Evolutionary conservation across 2,888 invertebrate species (phyloP), one percentile per base, ranked within the genome.

Genomic region (Stenurella melanura): DNA sequence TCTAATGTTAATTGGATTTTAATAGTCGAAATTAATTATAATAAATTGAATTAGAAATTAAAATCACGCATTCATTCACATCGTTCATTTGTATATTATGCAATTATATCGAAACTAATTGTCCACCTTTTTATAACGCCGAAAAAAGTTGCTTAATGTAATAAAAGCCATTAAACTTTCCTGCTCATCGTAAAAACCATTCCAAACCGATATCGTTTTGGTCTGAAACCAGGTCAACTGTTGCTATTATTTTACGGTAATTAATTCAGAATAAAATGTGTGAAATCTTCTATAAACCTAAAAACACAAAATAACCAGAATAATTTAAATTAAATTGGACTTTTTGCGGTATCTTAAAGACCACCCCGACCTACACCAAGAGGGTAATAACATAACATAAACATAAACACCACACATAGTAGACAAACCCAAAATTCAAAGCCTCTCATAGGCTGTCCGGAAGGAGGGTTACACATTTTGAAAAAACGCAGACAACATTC

Each of bases 181-280:
- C 15, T 50, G n/a, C 50, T n/a, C 50, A 50, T 50, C 50, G 50
- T 50, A 50, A 50, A 50, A 50, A 50, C 50, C n/a, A 50, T 50
- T n/a, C 2, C 6, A 50, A n/a, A 50, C 15, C 50, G 4, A 50
- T 15, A 50, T 50, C 50, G 50, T 50, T 61, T 61, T 61, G 12
- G 21, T 30, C 34, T 61, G 61, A 30, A 61, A 61, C n/a, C 30
- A 61, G 61, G 61, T 61, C 61, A 61, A 30, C 30, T 30, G 34
- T 9, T 61, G 61, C 30, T 30, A 61, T 61, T 26, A n/a, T 61
- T 19, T 26, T 34, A 30, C 30, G 26, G n/a, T 30, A 61, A 61
- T 61, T 61, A 30, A 30, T 61, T 17, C n/a, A n/a, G 12, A 26
- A 61, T 30, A 34, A 30, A 61, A 30, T 34, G 30, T 61, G 17